Base-by-base conservation (phyloP, 2,113 vertebrate genomes). In the Oryzias curvinotus region DNA sequence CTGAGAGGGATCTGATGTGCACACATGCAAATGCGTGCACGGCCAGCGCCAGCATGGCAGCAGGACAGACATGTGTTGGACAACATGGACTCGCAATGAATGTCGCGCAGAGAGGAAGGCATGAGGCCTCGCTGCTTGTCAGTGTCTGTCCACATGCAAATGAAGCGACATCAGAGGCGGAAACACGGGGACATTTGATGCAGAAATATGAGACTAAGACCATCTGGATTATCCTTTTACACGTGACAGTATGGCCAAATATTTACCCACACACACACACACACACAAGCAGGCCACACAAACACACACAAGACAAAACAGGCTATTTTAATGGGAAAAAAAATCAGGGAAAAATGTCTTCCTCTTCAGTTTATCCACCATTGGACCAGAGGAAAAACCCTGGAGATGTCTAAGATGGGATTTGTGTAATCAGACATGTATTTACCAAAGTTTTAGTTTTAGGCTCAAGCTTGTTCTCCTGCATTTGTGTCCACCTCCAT, bases 1-100 rank as follows among this genome's bases (percentile, higher is more conserved):
- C 60, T 80, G 62, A 71, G 63, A 91, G 73, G 88, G 85, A 77
- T 93, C 92, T 91, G 89, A 95, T 65, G 45, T 58, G 36, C 47
- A 18, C 62, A 53, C 63, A 68, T 30, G 44, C 21, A 64, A 52
- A 57, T 50, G 64, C 51, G 57, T 58, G 50, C 54, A 57, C 43
- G 59, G 7, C 21, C 66, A 47, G 63, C 10, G 54, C 62, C 72
- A 78, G 59, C 19, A 65, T 76, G 61, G 82, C 77, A 75, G 81
- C 71, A 67, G 72, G 84, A 62, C 56, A 78, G 76, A 53, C 79
- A 82, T 92, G 80, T 93, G 80, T 91, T 82, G 79, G 60, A 83
- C 83, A 91, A 91, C 91, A 91, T 62, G 86, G 84, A 84, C 61
- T 80, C 80, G 71, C 73, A 78, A 90, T 90, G 83, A 67, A 43